Evolutionary conservation across 2,888 invertebrate genomes (phyloP).

Genomic region (Conchocele bisecta): DNA sequence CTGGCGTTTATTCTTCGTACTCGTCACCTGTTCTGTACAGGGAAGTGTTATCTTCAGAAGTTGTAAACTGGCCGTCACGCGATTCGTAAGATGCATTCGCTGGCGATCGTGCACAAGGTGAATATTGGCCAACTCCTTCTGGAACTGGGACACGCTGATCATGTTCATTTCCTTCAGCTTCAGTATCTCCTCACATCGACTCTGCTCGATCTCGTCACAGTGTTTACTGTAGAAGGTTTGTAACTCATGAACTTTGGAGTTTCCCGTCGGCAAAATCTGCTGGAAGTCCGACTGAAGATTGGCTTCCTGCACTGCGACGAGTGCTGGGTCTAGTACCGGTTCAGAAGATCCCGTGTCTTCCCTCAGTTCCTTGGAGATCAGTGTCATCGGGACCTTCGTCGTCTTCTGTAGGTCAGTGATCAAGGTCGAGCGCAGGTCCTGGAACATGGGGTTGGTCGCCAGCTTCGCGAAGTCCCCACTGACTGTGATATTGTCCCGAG

Average conservation of each 20-base stretch:
- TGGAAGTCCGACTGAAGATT: conserved; percentile 76
- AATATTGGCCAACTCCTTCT: conserved; percentile 55
- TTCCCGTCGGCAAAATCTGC: conserved; percentile 62
- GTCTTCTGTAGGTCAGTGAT: conserved; percentile 58
- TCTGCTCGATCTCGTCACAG: conserved; percentile 68
- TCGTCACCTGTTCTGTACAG: conserved; percentile 30
- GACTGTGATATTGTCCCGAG: too few relatives aligned
- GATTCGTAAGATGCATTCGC: conserved; percentile 69
- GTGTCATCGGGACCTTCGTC: conserved; percentile 41
- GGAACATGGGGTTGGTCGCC: conserved; percentile 75
- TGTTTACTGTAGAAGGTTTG: conserved; percentile 74
- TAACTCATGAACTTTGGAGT: conserved; percentile 69
- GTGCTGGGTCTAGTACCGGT: conserved; percentile 56
- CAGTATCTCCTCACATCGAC: conserved; percentile 67
- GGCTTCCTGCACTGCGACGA: conserved; percentile 75
- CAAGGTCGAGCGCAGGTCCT: conserved; percentile 71
- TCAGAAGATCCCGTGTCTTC: conserved; percentile 12
- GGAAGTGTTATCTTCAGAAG: conserved; percentile 71
- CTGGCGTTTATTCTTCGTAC: conserved; percentile 58
- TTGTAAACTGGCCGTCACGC: conserved; percentile 72
- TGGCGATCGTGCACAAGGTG: conserved; percentile 69
- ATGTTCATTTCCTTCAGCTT: conserved; percentile 59
- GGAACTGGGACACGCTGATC: conserved; percentile 53
- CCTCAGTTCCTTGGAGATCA: conserved; percentile 29
- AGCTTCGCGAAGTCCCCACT: conserved; percentile 58